A percentile compares a stretch with the other conserved stretches of the same genome.
These are phyloP conservation scores for Micronisus gabar DNA, from an alignment of 2,113 vertebrate species.

Conservation along the genomic window DNA sequence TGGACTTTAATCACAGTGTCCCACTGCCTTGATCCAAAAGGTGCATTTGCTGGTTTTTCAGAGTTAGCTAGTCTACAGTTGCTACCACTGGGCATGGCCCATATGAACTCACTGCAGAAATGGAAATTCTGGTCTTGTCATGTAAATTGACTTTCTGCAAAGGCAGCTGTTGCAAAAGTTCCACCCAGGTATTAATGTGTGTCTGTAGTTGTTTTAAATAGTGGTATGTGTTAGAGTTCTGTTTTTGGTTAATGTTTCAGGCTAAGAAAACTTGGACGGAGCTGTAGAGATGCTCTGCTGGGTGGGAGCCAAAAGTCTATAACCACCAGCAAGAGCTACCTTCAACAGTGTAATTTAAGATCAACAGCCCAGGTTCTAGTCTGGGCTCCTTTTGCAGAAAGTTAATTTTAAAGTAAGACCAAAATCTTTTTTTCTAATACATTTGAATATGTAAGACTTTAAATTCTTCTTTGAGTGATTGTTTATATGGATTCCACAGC, in stretches of 20 bases:
- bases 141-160: conserved; percentile 20
- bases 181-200: background rate
- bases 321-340: conserved; percentile 20
- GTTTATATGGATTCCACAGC: background rate
- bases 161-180: background rate
- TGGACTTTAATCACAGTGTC: background rate
- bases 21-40: background rate
- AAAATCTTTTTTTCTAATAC: background rate
- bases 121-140: background rate
- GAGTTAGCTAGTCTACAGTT: background rate
- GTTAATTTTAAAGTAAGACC: conserved; percentile 40
- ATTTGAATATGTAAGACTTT: background rate
- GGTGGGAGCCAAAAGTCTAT: conserved; percentile 23
- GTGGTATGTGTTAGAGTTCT: background rate
- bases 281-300: conserved; percentile 25
- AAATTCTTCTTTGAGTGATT: background rate
- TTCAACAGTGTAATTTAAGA: conserved; percentile 22
- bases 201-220: background rate
- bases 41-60: background rate
- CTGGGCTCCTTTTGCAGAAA: conserved; percentile 48
- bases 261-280: conserved; percentile 38
- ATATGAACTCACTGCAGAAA: background rate
- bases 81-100: background rate
- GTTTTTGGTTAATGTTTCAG: conserved; percentile 43
- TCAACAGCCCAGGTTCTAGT: conserved; percentile 12